phyloP scores from a whole-genome alignment of 2,113 vertebrate genomes.

The Panurus biarmicus region DNA sequence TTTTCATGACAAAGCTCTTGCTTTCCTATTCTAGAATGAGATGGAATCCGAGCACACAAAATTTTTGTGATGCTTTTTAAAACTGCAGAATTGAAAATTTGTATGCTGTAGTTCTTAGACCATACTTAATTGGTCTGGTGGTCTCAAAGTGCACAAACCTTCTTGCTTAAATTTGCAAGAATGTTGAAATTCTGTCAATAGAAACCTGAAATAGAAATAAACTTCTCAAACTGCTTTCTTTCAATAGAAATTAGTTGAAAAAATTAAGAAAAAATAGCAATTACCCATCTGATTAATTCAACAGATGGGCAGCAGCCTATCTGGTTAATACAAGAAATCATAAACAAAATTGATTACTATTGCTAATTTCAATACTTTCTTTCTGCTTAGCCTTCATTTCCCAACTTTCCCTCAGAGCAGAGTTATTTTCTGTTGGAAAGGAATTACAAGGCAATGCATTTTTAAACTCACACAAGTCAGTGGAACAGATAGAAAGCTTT shows the following conservation, averaged over 20 bases:
- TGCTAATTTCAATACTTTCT: neutral
- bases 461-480: neutral
- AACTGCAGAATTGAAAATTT: neutral
- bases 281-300: neutral
- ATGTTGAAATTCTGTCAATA: neutral
- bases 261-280: neutral
- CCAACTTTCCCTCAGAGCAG: neutral
- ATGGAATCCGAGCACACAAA: neutral
- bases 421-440: neutral
- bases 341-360: neutral
- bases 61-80: neutral
- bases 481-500: neutral
- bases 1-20: neutral
- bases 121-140: neutral
- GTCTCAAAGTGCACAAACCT: neutral
- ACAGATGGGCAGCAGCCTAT: neutral
- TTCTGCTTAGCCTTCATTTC: neutral
- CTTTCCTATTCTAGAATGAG: neutral
- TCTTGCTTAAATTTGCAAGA: neutral
- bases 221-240: neutral
- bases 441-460: neutral
- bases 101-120: neutral
- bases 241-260: neutral
- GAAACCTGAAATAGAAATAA: neutral
- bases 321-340: neutral